Evolutionary conservation across 1,140 invertebrate genomes (phyloP).

Genomic region (Dufourea novaeangliae): DNA sequence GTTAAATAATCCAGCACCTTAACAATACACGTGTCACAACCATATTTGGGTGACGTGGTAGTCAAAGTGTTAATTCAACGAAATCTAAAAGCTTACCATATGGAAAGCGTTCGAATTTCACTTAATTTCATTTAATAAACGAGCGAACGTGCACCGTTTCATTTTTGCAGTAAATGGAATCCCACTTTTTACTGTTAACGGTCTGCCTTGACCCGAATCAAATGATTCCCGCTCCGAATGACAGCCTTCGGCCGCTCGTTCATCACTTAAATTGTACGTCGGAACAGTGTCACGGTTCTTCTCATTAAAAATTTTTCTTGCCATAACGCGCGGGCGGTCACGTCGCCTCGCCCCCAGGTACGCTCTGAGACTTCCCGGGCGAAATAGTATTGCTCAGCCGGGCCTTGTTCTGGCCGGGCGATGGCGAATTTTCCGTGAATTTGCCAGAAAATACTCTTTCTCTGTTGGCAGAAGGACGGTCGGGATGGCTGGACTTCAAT

Average conservation of each 20-base stretch:
- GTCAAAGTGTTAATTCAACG: too few relatives aligned
- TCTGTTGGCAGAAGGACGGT: conserved; percentile 17
- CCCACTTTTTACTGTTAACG: too few relatives aligned
- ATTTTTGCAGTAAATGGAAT: too few relatives aligned
- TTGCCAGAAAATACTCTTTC: conserved; percentile 32
- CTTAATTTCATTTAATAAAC: too few relatives aligned
- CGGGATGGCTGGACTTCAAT: conserved; percentile 59
- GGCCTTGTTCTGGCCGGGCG: background rate
- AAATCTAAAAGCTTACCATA: too few relatives aligned
- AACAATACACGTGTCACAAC: too few relatives aligned
- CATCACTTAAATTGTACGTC: conserved; percentile 12
- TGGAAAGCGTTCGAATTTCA: too few relatives aligned
- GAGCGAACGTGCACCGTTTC: too few relatives aligned
- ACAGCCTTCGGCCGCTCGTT: conserved; percentile 4
- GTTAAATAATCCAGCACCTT: too few relatives aligned
- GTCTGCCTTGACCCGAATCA: too few relatives aligned
- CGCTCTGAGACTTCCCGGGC: background rate
- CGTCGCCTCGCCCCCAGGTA: background rate
- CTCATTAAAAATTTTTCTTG: conserved; percentile 24
- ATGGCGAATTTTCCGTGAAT: conserved; percentile 44
- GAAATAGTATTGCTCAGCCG: conserved; percentile 1
- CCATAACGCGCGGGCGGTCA: background rate
- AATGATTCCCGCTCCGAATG: background rate
- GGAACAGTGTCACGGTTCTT: background rate
- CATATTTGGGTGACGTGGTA: too few relatives aligned